These are phyloP conservation scores for Harpagifer antarcticus DNA, from an alignment of 2,797 vertebrate species.

Conservation along the genomic window DNA sequence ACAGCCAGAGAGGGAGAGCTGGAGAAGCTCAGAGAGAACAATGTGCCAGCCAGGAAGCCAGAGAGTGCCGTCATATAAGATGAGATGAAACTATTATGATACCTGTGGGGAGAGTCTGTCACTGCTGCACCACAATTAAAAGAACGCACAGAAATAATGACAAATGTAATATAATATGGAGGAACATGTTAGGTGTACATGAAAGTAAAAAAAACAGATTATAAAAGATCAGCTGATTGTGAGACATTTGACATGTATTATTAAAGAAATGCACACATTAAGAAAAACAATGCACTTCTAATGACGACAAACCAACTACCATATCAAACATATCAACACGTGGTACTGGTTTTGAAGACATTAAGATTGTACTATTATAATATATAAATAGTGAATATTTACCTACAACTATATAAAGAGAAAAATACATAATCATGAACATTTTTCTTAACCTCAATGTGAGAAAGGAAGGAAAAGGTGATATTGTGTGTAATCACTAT, in stretches of 20 bases:
- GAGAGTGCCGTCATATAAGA: constrained; percentile 43
- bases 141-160: not conserved
- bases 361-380: not conserved
- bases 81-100: constrained; percentile 48
- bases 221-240: not conserved
- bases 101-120: constrained; percentile 21
- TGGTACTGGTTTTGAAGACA: not conserved
- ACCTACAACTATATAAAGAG: not conserved
- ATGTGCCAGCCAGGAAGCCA: constrained; percentile 38
- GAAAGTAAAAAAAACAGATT: not conserved
- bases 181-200: not conserved
- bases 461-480: not conserved
- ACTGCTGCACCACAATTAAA: constrained; percentile 16
- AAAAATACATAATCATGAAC: not conserved
- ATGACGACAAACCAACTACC: not conserved
- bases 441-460: not conserved
- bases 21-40: constrained; percentile 52
- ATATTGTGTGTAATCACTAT: not conserved
- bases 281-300: not conserved
- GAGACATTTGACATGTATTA: not conserved
- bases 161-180: not conserved
- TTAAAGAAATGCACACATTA: constrained; percentile 1
- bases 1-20: constrained; percentile 52
- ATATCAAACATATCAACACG: not conserved
- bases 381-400: not conserved